Percentiles rank a stretch among this genome's conserved stretches.
Evolutionary conservation across 1,140 invertebrate species (phyloP).

Genomic region (Cyclina sinensis): DNA sequence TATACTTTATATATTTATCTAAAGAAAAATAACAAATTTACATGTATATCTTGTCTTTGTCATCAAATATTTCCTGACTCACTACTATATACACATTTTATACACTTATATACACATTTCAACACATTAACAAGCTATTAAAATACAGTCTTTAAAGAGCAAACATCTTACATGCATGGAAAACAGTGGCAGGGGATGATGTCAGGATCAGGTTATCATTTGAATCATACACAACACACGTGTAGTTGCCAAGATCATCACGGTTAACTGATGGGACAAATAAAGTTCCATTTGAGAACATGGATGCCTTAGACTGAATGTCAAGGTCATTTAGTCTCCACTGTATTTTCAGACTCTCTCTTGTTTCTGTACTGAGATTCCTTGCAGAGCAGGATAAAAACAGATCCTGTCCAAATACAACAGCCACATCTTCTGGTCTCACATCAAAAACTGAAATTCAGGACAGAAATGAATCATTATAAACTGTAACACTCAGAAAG

Average conservation of each 20-base stretch:
- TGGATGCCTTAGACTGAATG: slow-evolving; percentile 30
- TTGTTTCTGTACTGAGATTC: not conserved
- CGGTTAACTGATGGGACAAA: slow-evolving; percentile 59
- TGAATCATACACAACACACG: slow-evolving; percentile 56
- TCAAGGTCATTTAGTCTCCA: slow-evolving; percentile 63
- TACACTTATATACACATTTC: no score
- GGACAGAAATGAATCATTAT: no score
- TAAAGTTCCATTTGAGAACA: slow-evolving; percentile 73
- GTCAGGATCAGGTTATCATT: not conserved
- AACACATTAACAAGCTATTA: no score
- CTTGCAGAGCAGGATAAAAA: slow-evolving; percentile 68
- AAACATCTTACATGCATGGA: slow-evolving; percentile 73
- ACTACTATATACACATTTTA: no score
- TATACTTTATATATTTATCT: no score
- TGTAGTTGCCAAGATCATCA: slow-evolving; percentile 74
- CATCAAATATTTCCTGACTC: no score
- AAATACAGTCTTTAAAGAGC: not conserved
- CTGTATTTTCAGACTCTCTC: slow-evolving; percentile 11
- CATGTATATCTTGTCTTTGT: no score
- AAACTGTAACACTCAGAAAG: no score
- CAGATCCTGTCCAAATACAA: slow-evolving; percentile 66
- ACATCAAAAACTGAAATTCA: slow-evolving; percentile 64
- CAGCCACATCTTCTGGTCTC: slow-evolving; percentile 55
- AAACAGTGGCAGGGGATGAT: slow-evolving; percentile 56
- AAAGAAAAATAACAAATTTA: no score